Evolutionary conservation across 2,113 vertebrate species (phyloP).

Genomic region (Murina feae): DNA sequence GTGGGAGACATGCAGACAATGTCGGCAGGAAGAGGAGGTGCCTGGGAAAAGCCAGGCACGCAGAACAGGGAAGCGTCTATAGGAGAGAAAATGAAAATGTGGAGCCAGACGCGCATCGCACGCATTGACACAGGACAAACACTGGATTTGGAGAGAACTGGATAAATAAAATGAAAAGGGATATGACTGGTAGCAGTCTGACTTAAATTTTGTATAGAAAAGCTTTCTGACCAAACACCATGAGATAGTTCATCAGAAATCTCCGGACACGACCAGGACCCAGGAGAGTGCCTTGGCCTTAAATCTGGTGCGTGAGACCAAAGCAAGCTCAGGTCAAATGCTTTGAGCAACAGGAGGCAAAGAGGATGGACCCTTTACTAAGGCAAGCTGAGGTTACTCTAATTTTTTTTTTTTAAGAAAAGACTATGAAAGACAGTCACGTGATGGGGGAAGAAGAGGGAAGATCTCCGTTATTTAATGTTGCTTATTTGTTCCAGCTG

Average conservation of each 20-base stretch:
- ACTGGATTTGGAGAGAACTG: neutral
- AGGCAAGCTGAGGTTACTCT: neutral
- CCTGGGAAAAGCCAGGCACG: neutral
- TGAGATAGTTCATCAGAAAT: neutral
- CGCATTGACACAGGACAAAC: rapidly evolving
- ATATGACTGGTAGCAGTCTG: neutral
- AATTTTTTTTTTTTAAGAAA: neutral
- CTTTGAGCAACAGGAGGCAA: neutral
- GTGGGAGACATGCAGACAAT: rapidly evolving
- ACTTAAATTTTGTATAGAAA: neutral
- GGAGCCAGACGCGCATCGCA: rapidly evolving
- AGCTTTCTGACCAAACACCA: neutral
- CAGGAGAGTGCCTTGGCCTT: neutral
- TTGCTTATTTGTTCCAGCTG: neutral
- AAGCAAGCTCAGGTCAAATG: neutral
- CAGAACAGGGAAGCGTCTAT: rapidly evolving
- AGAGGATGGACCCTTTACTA: neutral
- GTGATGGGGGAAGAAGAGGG: too few relatives aligned
- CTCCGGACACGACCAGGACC: neutral
- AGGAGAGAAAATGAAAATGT: rapidly evolving
- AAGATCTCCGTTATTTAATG: neutral
- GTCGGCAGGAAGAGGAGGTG: rapidly evolving
- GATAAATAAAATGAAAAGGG: neutral
- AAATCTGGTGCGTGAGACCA: neutral
- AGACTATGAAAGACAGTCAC: neutral